phyloP scores from a whole-genome alignment of 2,113 vertebrate species.

The Opisthocomus hoazin region DNA sequence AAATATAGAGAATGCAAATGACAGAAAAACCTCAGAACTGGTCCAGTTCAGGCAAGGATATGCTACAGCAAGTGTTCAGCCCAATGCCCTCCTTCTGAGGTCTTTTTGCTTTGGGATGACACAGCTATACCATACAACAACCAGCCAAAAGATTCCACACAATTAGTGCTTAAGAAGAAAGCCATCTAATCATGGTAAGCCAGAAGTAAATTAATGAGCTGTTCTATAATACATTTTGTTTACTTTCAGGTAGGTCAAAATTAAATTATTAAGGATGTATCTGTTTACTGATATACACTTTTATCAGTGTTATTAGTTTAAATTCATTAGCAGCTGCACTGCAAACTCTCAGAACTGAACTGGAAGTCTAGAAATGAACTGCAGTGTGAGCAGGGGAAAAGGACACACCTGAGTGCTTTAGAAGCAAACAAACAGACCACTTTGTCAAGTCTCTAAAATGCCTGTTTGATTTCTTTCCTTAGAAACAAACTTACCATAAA shows the following conservation, averaged over 20 bases:
- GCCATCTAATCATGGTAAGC: not conserved
- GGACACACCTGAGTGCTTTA: not conserved
- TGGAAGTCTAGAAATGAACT: not conserved
- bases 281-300: not conserved
- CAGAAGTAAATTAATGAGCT: not conserved
- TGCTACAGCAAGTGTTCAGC: not conserved
- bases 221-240: not conserved
- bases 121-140: not conserved
- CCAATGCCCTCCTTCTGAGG: not conserved
- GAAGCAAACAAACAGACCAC: not conserved
- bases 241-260: not conserved
- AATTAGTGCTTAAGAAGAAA: not conserved
- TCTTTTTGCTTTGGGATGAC: not conserved
- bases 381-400: not conserved
- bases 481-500: not conserved
- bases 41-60: not conserved
- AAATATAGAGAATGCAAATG: not conserved
- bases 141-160: not conserved
- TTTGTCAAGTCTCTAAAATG: not conserved
- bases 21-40: not conserved
- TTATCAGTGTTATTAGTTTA: not conserved
- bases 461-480: not conserved
- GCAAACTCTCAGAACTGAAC: not conserved
- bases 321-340: not conserved
- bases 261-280: not conserved